Base-by-base conservation (phyloP, 2,797 vertebrate species). In the Bradypus variegatus region DNA sequence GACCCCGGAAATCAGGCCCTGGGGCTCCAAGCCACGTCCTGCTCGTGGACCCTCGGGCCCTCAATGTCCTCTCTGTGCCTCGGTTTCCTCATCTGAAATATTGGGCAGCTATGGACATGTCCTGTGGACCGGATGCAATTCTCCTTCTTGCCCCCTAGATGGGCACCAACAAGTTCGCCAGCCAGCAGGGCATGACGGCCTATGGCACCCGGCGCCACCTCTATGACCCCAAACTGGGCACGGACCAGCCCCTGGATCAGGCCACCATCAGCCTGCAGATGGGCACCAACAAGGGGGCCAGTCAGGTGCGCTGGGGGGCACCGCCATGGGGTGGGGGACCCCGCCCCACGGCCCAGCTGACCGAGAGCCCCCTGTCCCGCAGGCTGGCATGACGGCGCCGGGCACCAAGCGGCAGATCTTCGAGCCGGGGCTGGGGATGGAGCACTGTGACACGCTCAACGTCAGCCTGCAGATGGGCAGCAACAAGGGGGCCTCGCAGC, bases 221-320 rank as follows among this genome's bases (percentile, higher is more conserved):
- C 79, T 99, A 98, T 1, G 98, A 99, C 86, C 98, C 99, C 86
- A 99, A 98, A 93, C 97, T 98, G 53, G 98, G 97, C 84, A 98
- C 98, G 23, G 98, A 99, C 29, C 98, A 97, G 91, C 99, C 98
- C 2, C 13, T 98, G 95, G 99, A 99, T 97, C 98, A 99, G 90
- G 98, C 98, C 3, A 99, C 98, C 29, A 99, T 99, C 96, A 99
- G 98, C 96, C 97, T 99, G 79, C 99, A 99, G 97, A 99, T 99
- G 99, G 99, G 99, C 93, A 99, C 98, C 96, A 99, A 99, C 97
- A 99, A 99, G 94, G 98, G 98, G 15, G 99, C 99, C 95, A 99
- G 98, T 96, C 99, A 99, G 98, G 99, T 99, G 93, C 94, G 97
- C 14, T 55, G 50, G 41, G 70, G 5, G 5, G 8, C 1, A 0